A percentile compares a stretch with the other conserved stretches of the same genome.
Evolutionary conservation across 2,888 invertebrate genomes (phyloP).

Genomic region (Dione vanillae): DNA sequence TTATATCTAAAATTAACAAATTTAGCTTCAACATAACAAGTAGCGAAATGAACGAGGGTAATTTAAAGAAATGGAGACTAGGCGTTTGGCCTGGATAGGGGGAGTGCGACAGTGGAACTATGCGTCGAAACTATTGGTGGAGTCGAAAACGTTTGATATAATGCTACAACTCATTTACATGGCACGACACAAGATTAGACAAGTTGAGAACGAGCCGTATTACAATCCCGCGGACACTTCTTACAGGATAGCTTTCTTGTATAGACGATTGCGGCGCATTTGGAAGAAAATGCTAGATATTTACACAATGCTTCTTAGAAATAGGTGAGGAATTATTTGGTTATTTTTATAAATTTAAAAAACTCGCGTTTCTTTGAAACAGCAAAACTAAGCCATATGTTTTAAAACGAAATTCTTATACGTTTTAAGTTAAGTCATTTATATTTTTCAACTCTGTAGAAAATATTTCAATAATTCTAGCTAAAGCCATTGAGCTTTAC

Average conservation of each 20-base stretch:
- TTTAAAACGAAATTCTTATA: too few relatives aligned
- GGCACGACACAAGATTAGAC: slow-evolving; percentile 53
- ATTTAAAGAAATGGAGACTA: slow-evolving; percentile 30
- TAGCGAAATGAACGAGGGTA: slow-evolving; percentile 6
- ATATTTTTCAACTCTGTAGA: too few relatives aligned
- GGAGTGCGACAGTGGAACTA: background rate
- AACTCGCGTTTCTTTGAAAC: too few relatives aligned
- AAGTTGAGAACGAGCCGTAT: slow-evolving; percentile 49
- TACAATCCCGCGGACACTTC: slow-evolving; percentile 54
- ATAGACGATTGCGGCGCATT: slow-evolving; percentile 47
- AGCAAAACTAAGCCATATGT: too few relatives aligned
- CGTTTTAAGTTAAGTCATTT: too few relatives aligned
- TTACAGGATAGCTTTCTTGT: slow-evolving; percentile 56
- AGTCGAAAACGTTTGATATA: slow-evolving; percentile 50
- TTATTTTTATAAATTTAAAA: too few relatives aligned
- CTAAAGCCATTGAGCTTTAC: too few relatives aligned
- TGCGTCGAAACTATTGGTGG: slow-evolving; percentile 16
- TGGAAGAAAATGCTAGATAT: slow-evolving; percentile 49
- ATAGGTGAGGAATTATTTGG: slow-evolving; percentile 21
- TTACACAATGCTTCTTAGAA: slow-evolving; percentile 41
- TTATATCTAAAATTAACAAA: slow-evolving; percentile 40
- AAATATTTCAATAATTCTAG: too few relatives aligned
- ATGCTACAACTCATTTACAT: slow-evolving; percentile 59
- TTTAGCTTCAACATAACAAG: slow-evolving; percentile 16
- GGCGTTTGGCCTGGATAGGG: slow-evolving; percentile 35